Percentiles rank a stretch among this genome's conserved stretches.
Evolutionary conservation across 2,888 invertebrate genomes (phyloP).

Genomic region (Spatulosminthurus flaviceps): DNA sequence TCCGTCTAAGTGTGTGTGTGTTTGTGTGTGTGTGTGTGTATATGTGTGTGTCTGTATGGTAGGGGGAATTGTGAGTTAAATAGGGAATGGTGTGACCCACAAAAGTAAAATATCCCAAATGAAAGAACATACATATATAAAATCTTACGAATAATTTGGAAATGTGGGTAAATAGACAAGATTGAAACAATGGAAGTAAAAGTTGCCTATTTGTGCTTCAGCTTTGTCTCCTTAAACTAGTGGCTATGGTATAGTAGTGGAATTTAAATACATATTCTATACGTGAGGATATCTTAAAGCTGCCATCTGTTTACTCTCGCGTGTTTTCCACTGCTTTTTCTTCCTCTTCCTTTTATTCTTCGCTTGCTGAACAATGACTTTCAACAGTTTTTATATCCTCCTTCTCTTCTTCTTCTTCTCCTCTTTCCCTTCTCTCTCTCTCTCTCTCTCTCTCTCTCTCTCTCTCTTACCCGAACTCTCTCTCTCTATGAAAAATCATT

Average conservation of each 20-base stretch:
- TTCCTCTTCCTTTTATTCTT: constrained; percentile 6
- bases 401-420: not conserved
- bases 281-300: constrained; percentile 2
- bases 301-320: constrained; percentile 14
- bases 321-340: constrained; percentile 14
- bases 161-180: not conserved
- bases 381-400: not conserved
- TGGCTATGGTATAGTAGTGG: not conserved
- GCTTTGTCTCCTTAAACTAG: not conserved
- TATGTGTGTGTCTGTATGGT: not conserved
- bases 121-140: not conserved
- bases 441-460: not conserved
- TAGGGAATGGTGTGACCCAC: not conserved
- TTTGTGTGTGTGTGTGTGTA: too few relatives aligned
- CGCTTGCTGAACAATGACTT: not conserved
- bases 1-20: too few relatives aligned
- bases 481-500: not conserved
- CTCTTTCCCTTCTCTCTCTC: not conserved
- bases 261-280: too few relatives aligned
- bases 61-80: not conserved
- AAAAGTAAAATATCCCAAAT: not conserved
- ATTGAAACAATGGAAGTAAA: not conserved
- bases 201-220: constrained; percentile 1
- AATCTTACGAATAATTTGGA: not conserved
- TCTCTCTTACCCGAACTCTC: not conserved